phyloP scores from a whole-genome alignment of 2,797 vertebrate species.

The Sebastes iracundus region DNA sequence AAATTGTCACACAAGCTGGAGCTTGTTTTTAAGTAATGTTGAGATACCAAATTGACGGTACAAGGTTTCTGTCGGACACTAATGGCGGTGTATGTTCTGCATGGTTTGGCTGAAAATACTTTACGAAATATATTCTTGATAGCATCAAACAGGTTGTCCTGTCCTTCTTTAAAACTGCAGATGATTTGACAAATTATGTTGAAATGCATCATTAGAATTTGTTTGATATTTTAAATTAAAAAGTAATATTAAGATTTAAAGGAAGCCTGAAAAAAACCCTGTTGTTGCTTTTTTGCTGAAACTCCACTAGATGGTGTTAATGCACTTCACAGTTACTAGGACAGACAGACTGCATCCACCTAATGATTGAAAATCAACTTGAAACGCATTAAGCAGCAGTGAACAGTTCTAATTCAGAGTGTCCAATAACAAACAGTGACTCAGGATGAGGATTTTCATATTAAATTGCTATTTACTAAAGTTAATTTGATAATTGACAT shows the following conservation, averaged over 20 bases:
- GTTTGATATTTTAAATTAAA: neutral
- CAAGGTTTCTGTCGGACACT: conserved; percentile 39
- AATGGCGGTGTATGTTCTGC: conserved; percentile 16
- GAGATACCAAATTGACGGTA: neutral
- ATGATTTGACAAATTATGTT: neutral
- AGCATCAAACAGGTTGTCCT: conserved; percentile 46
- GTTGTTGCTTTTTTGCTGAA: neutral
- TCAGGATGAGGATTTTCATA: neutral
- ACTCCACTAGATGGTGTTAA: conserved; percentile 12
- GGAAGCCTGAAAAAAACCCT: neutral
- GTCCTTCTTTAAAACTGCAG: conserved; percentile 26
- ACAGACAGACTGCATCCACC: neutral
- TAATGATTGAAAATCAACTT: too few relatives aligned
- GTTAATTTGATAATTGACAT: neutral
- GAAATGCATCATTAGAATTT: neutral
- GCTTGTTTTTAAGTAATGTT: neutral
- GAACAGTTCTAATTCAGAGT: neutral
- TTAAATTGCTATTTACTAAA: neutral
- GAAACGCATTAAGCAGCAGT: too few relatives aligned
- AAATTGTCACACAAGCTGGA: neutral
- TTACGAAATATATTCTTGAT: conserved; percentile 58
- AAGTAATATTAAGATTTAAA: neutral
- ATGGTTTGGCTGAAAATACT: conserved; percentile 47
- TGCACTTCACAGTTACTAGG: neutral
- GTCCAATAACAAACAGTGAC: neutral